These are phyloP conservation scores for Neodon shergylaensis DNA, from an alignment of 2,113 vertebrate species.

Conservation along the genomic window DNA sequence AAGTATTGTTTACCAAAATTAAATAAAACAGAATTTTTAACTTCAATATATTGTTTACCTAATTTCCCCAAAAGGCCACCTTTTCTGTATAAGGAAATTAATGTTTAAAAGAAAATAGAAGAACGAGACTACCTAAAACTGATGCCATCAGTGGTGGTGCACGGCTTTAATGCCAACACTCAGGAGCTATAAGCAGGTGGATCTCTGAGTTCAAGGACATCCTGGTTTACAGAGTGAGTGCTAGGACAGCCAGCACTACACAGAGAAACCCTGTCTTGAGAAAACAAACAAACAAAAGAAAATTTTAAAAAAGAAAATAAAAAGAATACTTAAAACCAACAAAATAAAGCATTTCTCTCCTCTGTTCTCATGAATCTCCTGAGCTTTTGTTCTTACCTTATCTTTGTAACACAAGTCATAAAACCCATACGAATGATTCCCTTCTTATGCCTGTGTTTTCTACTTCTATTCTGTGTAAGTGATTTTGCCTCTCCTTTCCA, in stretches of 20 bases:
- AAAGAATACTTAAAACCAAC: conserved; percentile 34
- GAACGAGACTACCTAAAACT: background rate
- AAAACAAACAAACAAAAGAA: background rate
- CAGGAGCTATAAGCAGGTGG: background rate
- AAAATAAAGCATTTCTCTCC: conserved; percentile 33
- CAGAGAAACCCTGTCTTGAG: background rate
- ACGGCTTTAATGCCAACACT: background rate
- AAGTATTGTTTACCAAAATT: background rate
- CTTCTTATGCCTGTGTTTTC: conserved; percentile 21
- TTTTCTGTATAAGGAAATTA: background rate
- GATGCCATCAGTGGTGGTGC: background rate
- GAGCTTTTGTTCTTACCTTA: conserved; percentile 57
- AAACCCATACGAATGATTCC: conserved; percentile 36
- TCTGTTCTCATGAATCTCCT: conserved; percentile 19
- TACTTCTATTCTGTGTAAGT: conserved; percentile 69
- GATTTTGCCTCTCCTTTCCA: conserved; percentile 45
- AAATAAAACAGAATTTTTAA: background rate
- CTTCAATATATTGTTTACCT: conserved; percentile 32
- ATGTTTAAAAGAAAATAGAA: background rate
- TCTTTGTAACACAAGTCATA: conserved; percentile 34
- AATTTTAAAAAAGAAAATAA: too few species aligned
- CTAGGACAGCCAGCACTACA: background rate
- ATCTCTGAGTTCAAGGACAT: background rate
- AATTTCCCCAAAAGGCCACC: conserved; percentile 21
- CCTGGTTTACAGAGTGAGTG: background rate